Percentiles rank a stretch among this genome's conserved stretches.
These are phyloP conservation scores for Dasyprocta punctata DNA, from an alignment of 2,113 vertebrate species.

Conservation along the genomic window DNA sequence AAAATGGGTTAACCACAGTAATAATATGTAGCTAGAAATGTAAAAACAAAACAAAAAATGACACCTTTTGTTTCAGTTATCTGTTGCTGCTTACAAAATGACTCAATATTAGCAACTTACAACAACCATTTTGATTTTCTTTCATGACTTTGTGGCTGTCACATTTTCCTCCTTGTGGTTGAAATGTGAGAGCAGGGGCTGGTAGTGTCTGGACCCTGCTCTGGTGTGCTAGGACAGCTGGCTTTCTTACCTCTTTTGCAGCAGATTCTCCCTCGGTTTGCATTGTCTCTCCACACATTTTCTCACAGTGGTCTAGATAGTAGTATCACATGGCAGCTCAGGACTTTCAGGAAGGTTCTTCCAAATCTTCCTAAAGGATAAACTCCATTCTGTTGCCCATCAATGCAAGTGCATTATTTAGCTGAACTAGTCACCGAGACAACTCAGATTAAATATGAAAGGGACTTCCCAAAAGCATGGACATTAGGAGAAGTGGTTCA, in stretches of 20 bases:
- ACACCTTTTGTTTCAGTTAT: background rate
- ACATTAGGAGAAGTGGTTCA: background rate
- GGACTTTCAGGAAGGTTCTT: background rate
- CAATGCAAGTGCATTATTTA: background rate
- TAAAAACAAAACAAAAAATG: background rate
- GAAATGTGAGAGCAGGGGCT: background rate
- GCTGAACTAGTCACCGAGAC: background rate
- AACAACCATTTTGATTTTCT: background rate
- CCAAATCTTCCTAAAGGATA: background rate
- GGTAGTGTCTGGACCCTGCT: rapidly evolving
- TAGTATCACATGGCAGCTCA: background rate
- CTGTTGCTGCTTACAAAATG: background rate
- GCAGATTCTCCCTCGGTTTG: background rate
- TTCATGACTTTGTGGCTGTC: background rate
- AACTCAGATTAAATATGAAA: background rate
- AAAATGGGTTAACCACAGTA: background rate
- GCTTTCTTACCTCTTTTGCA: background rate
- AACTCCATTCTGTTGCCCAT: background rate
- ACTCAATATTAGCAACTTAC: background rate
- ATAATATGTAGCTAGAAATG: background rate
- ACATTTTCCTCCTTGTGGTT: background rate
- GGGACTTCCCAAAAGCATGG: background rate
- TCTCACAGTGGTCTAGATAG: background rate
- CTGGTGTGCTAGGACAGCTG: background rate
- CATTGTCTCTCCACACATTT: background rate